Conservation (phyloP, 2,113 vertebrate species). For the Suricata suricatta region DNA sequence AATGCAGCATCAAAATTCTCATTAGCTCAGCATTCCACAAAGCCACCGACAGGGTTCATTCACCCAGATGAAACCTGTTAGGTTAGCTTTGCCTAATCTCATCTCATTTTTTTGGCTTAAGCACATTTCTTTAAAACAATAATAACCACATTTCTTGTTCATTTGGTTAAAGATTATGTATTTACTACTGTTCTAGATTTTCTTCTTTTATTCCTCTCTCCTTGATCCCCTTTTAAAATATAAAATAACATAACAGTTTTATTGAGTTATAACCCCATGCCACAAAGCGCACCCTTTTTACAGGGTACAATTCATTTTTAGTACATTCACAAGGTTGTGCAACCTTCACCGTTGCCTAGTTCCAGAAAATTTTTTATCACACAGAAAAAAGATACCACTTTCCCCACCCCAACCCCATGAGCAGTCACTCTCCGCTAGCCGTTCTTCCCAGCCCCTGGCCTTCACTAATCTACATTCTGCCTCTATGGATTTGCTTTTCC, state of each 20-base stretch:
- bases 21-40: slow-evolving; percentile 35
- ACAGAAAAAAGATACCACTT: neutral
- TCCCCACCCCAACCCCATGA: neutral
- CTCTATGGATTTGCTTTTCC: neutral
- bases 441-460: neutral
- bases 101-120: neutral
- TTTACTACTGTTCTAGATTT: neutral
- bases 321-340: neutral
- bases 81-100: slow-evolving; percentile 9
- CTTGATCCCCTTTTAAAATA: neutral
- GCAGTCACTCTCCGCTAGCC: neutral
- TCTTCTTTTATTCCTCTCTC: neutral
- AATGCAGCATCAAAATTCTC: neutral
- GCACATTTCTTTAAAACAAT: neutral
- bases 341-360: neutral
- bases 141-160: neutral
- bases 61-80: neutral
- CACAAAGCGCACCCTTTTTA: neutral
- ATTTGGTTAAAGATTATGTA: neutral
- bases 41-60: neutral
- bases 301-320: neutral
- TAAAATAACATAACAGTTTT: neutral
- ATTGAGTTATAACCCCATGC: neutral
- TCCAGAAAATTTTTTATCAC: neutral
- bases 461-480: neutral